Base-by-base conservation (phyloP, 2,113 vertebrate genomes). In the Sylvia atricapilla region DNA sequence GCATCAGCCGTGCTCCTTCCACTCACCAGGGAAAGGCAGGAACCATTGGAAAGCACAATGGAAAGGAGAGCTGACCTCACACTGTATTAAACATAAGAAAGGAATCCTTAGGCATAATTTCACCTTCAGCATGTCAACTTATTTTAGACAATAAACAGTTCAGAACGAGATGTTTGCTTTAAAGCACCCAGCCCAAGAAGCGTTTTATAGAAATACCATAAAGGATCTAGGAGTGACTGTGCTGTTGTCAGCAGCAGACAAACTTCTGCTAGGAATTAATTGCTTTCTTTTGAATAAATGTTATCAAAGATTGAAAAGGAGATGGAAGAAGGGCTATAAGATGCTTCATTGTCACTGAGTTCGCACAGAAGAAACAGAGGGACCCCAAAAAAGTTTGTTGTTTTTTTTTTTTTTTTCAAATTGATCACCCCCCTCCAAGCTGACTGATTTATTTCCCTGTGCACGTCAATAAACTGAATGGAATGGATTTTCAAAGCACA, bases 401-500 rank as follows among this genome's bases (percentile, higher is more conserved):
- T 23, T n/a, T 33, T 11, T 11, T 25, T 27, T 46, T 85, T 76
- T 60, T 78, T 94, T 93, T 64, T 33, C 2, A 24, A 43, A 64
- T 73, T 88, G 73, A 86, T 86, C 76, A 67, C 19, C 2, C 43
- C 28, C 37, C 43, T 35, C 82, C 89, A 83, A 95, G 84, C 73
- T 39, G 43, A 90, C 76, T 94, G 93, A 94, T 96, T 96, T 96
- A 85, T 94, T 94, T 94, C 89, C 87, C 80, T 7, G 20, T 88
- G 77, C 73, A 96, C 9, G 31, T 96, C 90, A 80, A 84, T 94
- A 93, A 93, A 95, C 76, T 81, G 95, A 97, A 96, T 76, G 77
- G 89, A 96, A 96, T 95, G 91, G 94, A 96, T 96, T 97, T 97
- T 97, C 95, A 97, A 97, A 97, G 97, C 84, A 68, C 80, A 89